Evolutionary conservation across 2,888 invertebrate species (phyloP).

Genomic region (Dryobotodes eremita): DNA sequence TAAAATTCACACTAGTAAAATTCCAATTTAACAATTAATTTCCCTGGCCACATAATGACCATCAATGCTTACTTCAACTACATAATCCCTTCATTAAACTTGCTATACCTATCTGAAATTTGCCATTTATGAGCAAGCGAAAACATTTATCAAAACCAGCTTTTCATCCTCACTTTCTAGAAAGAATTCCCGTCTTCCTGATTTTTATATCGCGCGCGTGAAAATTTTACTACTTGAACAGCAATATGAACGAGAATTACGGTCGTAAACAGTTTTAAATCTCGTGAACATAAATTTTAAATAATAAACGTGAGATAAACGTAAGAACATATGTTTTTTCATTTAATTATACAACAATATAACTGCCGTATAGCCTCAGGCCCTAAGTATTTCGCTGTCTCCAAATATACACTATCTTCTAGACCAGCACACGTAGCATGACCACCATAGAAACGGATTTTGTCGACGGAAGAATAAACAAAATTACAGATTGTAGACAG

Average conservation of each 20-base stretch:
- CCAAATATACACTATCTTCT: not conserved
- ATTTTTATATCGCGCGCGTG: slow-evolving; percentile 29
- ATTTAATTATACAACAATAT: not conserved
- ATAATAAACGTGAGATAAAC: slow-evolving; percentile 23
- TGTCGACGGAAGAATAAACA: too few relatives aligned
- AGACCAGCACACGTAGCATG: too few relatives aligned
- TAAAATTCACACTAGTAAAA: too few relatives aligned
- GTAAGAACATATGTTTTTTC: not conserved
- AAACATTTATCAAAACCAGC: not conserved
- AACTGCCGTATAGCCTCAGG: not conserved
- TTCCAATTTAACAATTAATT: not conserved
- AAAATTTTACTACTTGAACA: slow-evolving; percentile 46
- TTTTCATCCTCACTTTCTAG: not conserved
- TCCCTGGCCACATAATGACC: not conserved
- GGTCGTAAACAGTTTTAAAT: slow-evolving; percentile 56
- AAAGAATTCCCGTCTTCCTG: slow-evolving; percentile 22
- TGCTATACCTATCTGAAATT: too few relatives aligned
- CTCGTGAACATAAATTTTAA: slow-evolving; percentile 34
- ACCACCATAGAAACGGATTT: too few relatives aligned
- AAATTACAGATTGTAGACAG: too few relatives aligned
- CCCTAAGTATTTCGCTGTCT: not conserved
- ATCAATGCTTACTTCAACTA: not conserved
- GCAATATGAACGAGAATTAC: slow-evolving; percentile 53
- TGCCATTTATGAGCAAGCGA: not conserved
- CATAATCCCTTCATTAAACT: not conserved